Base-by-base conservation (phyloP, 92 coral and sea anemone genomes). In the Epizoanthus stellaris region DNA sequence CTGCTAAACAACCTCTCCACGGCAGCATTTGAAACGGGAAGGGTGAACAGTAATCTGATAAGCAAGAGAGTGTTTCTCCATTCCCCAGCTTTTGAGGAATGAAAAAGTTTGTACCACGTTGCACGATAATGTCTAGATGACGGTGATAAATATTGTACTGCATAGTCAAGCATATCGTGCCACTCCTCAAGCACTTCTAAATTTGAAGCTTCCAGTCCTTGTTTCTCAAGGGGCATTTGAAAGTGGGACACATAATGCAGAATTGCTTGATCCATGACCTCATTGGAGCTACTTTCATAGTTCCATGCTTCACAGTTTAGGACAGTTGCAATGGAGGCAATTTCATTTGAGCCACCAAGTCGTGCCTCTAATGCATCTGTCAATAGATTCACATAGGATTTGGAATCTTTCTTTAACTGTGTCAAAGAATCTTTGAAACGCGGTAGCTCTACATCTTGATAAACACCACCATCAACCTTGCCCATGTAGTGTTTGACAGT, bases 151-250 rank as follows among this genome's bases (percentile, higher is more conserved):
- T 75, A 88, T 82, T 84, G 85, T 4, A 77, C 81, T 20, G 87
- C 16, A 71, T 81, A 82, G 36, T 85, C 88, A 63, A 85, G 72
- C 91, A 88, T 69, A 67, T 76, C 88, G 69, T 88, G 88, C 91
- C 91, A 88, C 84, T 88, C 88, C 16, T 59, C 52, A 11, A 88
- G 81, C 21, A 88, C 59, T 30, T 79, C 76, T 67, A 75, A 71
- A 10, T 63, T 76, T 47, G 89, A 45, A 20, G 14, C 89, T 49
- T 74, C 71, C 49, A 85, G 76, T 43, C 89, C 87, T 80, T 85
- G 92, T 47, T 80, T 74, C 80, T 23, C 58, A 10, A 89, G 80
- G 25, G 84, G 92, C 16, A 53, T 79, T 88, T 88, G 81, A 17
- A 83, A 88, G 80, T 88, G 76, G 69, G 36, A 11, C 38, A 68